Evolutionary conservation across 2,113 vertebrate species (phyloP).

Genomic region (Pholis gunnellus): DNA sequence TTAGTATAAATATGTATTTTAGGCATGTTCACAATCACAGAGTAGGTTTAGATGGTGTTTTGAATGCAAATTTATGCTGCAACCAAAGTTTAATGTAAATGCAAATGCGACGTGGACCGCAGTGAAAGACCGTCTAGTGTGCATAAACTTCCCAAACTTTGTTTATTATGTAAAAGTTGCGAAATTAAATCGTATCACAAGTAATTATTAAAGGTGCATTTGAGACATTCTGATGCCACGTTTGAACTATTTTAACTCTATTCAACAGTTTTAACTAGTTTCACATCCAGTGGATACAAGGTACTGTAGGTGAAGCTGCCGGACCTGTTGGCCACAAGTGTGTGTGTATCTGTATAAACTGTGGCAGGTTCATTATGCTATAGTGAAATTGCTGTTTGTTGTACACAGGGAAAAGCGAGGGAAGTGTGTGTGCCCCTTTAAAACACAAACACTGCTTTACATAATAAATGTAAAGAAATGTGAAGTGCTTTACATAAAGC

Average conservation of each 20-base stretch:
- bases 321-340: not conserved
- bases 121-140: not conserved
- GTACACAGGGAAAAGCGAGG: not conserved
- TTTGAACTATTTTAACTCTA: not conserved
- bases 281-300: not conserved
- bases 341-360: not conserved
- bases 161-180: not conserved
- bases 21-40: not conserved
- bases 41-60: conserved; percentile 4
- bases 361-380: not conserved
- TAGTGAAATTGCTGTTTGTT: not conserved
- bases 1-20: conserved; percentile 24
- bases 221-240: not conserved
- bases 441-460: not conserved
- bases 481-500: not conserved
- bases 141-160: not conserved
- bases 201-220: not conserved
- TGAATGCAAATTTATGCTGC: not conserved
- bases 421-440: not conserved
- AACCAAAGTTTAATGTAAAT: not conserved
- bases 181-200: not conserved
- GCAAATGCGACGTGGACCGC: not conserved
- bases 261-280: not conserved
- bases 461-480: not conserved
- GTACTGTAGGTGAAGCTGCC: not conserved